phyloP scores from a whole-genome alignment of 2,888 invertebrate species.

The Pristionchus japonicus region DNA sequence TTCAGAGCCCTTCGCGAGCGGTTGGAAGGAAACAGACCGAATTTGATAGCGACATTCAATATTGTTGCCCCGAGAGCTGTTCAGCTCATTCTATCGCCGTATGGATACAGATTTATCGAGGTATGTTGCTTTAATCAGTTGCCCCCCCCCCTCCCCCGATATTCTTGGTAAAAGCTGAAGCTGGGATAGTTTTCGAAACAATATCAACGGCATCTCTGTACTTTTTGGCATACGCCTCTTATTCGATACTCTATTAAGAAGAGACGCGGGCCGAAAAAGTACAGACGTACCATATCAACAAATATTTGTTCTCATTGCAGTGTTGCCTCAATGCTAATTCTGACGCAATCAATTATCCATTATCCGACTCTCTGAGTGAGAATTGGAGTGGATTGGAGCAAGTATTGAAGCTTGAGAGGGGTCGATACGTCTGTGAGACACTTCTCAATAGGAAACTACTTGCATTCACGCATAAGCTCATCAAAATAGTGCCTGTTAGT shows the following conservation, averaged over 20 bases:
- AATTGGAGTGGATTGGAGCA: not conserved
- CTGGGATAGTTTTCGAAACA: too few species aligned
- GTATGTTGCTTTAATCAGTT: not conserved
- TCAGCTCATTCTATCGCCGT: not conserved
- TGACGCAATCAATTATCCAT: not conserved
- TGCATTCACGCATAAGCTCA: not conserved
- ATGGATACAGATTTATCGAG: not conserved
- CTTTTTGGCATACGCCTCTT: too few species aligned
- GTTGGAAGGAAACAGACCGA: not conserved
- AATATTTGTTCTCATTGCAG: not conserved
- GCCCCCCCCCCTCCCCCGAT: too few species aligned
- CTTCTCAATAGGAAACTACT: not conserved
- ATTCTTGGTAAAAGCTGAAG: too few species aligned
- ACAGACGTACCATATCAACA: too few species aligned
- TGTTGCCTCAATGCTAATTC: slow-evolving; percentile 4
- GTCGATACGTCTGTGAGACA: not conserved
- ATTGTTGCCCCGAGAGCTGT: not conserved
- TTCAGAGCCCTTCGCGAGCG: not conserved
- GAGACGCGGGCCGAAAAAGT: too few species aligned
- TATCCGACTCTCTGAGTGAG: not conserved
- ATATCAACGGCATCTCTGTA: too few species aligned
- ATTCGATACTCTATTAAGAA: too few species aligned
- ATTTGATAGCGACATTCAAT: not conserved
- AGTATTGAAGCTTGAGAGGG: not conserved
- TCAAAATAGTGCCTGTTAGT: not conserved